Evolutionary conservation across 2,113 vertebrate species (phyloP).

Genomic region (Rattus rattus): DNA sequence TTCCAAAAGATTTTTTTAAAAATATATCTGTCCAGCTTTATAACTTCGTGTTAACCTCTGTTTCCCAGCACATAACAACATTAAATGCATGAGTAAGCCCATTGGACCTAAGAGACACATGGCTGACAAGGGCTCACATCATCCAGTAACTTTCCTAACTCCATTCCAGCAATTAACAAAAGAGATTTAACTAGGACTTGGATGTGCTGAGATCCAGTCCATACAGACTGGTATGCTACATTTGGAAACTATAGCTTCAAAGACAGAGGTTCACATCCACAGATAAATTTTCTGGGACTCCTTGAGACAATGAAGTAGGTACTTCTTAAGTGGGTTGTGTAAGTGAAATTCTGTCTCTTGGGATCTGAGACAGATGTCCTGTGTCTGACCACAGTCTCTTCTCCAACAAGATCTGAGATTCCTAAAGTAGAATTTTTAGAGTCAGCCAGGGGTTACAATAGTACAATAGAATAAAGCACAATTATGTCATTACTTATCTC

Average conservation of each 20-base stretch:
- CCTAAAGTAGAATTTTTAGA: not conserved
- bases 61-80: not conserved
- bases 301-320: not conserved
- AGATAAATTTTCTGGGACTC: not conserved
- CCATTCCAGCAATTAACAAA: not conserved
- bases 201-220: not conserved
- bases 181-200: not conserved
- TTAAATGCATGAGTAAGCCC: slow-evolving; percentile 10
- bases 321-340: not conserved
- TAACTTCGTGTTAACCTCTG: not conserved
- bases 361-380: not conserved
- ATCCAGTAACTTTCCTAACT: not conserved
- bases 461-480: not conserved
- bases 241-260: slow-evolving; percentile 22
- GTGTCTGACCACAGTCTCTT: not conserved
- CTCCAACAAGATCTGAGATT: not conserved
- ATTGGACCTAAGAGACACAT: not conserved
- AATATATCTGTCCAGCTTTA: not conserved
- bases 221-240: not conserved
- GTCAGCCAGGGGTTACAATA: not conserved
- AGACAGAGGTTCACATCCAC: not conserved
- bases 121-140: not conserved
- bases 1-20: not conserved
- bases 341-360: not conserved
- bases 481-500: no score